Evolutionary conservation across 2,888 invertebrate genomes (phyloP), one percentile per base, ranked within the genome.

Genomic region (Chymomyza caudatula): DNA sequence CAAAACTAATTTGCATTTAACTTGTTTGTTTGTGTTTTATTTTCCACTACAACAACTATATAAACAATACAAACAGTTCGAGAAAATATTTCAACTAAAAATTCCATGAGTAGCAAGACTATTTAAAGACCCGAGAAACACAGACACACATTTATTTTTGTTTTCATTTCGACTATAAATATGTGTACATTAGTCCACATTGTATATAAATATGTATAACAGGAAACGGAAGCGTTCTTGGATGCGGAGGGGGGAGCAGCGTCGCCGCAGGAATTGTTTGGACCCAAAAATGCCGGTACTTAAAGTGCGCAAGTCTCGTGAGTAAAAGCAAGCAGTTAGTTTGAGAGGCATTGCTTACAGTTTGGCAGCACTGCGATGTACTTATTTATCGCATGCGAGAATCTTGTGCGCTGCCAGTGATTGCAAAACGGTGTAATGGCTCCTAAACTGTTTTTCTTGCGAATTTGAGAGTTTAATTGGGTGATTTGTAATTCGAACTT

Each of bases 261-360:
- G 51, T 49, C 4, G n/a, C 3, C 17, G 8, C 42, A 52, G n/a
- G 51, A 23, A 60, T 53, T 76, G 68, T 76, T 69, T 72, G 60
- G 51, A 42, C 29, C 37, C 3, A 55, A 78, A 85, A 86, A 86
- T 66, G 85, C 88, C 87, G 87, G 88, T 81, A 75, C 61, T 61
- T 54, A 51, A 11, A 71, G 61, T 29, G 85, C 86, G 87, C 88
- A 86, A 60, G 71, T 85, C 73, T 69, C 11, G 23, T 58, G 55
- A 63, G 55, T 13, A 42, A 19, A 22, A 57, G 42, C 15, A 44
- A 11, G 23, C 44, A 47, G 8, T 49, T 60, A 74, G 70, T 85
- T 84, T 71, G 0, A 15, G 11, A 47, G 47, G 6, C 42, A 64
- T 52, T 49, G 51, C 0, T 23, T 29, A 56, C 37, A n/a, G 54